Conservation (phyloP, 1,140 invertebrate genomes). For the Drosophila fuyamai region DNA sequence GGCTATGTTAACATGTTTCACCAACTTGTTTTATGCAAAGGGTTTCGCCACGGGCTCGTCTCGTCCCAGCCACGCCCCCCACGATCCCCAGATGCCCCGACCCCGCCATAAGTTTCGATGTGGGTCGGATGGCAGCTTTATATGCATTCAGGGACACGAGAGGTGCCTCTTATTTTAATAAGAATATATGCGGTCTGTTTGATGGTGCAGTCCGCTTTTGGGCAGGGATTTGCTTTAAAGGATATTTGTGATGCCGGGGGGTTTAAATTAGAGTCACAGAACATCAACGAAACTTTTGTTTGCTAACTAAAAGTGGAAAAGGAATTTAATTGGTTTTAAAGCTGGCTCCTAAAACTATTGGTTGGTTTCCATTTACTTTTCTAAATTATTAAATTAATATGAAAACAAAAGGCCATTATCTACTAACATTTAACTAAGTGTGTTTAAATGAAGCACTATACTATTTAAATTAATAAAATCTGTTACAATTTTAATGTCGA, state of each 20-base stretch:
- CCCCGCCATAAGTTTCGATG: constrained; percentile 9
- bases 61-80: constrained; percentile 6
- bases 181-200: constrained; percentile 80
- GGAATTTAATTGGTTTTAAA: not conserved
- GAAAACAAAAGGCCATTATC: too few species aligned
- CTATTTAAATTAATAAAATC: too few species aligned
- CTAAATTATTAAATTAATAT: too few species aligned
- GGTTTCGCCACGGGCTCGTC: constrained; percentile 40
- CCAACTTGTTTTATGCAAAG: constrained; percentile 78
- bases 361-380: too few species aligned
- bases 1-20: constrained; percentile 83
- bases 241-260: constrained; percentile 10
- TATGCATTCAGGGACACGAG: constrained; percentile 75
- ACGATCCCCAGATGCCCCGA: not conserved
- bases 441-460: not conserved
- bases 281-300: constrained; percentile 6
- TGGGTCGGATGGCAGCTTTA: constrained; percentile 55
- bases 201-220: constrained; percentile 41
- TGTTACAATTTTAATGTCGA: too few species aligned
- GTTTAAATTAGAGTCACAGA: constrained; percentile 23
- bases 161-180: constrained; percentile 71
- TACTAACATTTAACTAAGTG: not conserved
- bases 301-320: not conserved
- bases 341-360: not conserved
- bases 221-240: constrained; percentile 24